These are phyloP conservation scores for Cenopis cana DNA, from an alignment of 2,888 invertebrate genomes.

Conservation along the genomic window DNA sequence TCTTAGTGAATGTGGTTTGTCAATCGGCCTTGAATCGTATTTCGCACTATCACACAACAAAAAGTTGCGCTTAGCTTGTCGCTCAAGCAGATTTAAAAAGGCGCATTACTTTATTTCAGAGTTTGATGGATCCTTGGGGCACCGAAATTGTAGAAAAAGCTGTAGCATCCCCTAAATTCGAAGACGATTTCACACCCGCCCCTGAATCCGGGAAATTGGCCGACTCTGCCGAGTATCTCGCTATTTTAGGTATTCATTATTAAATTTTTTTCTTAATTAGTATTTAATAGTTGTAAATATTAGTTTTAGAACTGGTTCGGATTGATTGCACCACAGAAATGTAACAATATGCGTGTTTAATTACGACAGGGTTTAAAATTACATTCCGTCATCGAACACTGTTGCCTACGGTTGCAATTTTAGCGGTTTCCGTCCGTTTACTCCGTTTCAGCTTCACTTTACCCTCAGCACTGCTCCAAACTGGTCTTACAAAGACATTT, in stretches of 20 bases:
- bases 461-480: background rate
- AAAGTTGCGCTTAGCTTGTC: slow-evolving; percentile 34
- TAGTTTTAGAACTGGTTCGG: slow-evolving; percentile 20
- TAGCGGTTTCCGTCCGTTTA: slow-evolving; percentile 13
- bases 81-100: slow-evolving; percentile 1
- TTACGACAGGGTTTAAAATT: slow-evolving; percentile 37
- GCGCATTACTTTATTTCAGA: slow-evolving; percentile 54
- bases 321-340: slow-evolving; percentile 21
- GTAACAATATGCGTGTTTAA: slow-evolving; percentile 28
- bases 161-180: slow-evolving; percentile 73
- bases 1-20: slow-evolving; percentile 27
- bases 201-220: slow-evolving; percentile 75
- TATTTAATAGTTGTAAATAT: slow-evolving; percentile 31
- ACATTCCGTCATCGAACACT: slow-evolving; percentile 32
- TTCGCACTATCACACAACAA: slow-evolving; percentile 11
- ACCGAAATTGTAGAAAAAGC: slow-evolving; percentile 61
- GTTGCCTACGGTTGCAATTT: slow-evolving; percentile 21
- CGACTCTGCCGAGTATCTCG: slow-evolving; percentile 88
- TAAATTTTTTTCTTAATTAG: slow-evolving; percentile 43
- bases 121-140: slow-evolving; percentile 84
- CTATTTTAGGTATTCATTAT: slow-evolving; percentile 85
- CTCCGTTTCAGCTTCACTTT: slow-evolving; percentile 4
- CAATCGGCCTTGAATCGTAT: slow-evolving; percentile 40
- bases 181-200: slow-evolving; percentile 84
- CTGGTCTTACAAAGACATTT: background rate